A percentile compares a stretch with the other conserved stretches of the same genome.
These are phyloP conservation scores for Morus bassanus DNA, from an alignment of 2,797 vertebrate genomes.

Conservation along the genomic window DNA sequence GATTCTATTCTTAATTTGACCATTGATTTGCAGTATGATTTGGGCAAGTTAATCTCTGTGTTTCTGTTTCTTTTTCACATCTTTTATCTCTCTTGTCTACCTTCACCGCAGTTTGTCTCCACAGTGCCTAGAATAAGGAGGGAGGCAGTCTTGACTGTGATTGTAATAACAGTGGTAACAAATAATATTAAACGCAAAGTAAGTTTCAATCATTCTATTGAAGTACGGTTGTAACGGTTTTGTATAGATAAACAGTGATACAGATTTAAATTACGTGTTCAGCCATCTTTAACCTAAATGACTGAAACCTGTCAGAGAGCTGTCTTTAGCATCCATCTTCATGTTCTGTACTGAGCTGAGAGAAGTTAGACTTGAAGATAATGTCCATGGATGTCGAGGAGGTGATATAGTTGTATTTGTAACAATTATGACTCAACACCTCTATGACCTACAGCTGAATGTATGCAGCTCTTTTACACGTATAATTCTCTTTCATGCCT, in stretches of 20 bases:
- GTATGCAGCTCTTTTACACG: neutral
- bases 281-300: neutral
- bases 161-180: neutral
- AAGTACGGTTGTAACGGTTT: neutral
- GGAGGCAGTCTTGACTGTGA: neutral
- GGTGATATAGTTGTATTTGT: neutral
- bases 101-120: neutral
- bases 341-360: neutral
- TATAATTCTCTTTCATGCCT: neutral
- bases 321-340: neutral
- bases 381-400: neutral
- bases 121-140: neutral
- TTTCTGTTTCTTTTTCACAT: neutral
- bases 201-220: neutral
- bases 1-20: neutral
- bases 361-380: neutral
- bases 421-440: neutral
- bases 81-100: neutral
- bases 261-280: neutral
- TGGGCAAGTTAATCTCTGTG: neutral
- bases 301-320: neutral
- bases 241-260: neutral
- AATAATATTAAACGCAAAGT: neutral
- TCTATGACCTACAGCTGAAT: neutral
- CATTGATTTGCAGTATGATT: neutral